phyloP scores from a whole-genome alignment of 2,113 vertebrate genomes.

The Naja naja region DNA sequence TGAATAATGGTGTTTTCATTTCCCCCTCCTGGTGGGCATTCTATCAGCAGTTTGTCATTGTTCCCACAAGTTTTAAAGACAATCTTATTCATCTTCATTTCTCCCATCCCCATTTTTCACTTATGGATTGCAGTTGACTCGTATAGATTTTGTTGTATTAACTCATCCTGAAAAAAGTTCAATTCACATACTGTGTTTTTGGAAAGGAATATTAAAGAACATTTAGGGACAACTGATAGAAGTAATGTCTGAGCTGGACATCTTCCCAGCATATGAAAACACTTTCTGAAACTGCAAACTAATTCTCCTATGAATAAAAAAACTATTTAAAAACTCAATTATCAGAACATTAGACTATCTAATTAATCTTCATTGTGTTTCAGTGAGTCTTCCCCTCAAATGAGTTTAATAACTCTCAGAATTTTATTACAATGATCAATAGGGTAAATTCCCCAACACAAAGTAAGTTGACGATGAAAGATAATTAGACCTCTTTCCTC shows the following conservation, averaged over 20 bases:
- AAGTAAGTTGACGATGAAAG: slow-evolving; percentile 63
- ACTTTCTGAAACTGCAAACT: slow-evolving; percentile 66
- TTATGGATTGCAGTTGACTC: slow-evolving; percentile 49
- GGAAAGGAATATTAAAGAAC: slow-evolving; percentile 32
- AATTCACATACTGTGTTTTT: slow-evolving; percentile 31
- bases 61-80: slow-evolving; percentile 55
- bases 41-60: slow-evolving; percentile 56
- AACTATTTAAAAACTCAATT: slow-evolving; percentile 80
- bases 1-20: slow-evolving; percentile 52
- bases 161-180: slow-evolving; percentile 40
- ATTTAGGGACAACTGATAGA: slow-evolving; percentile 29
- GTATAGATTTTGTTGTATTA: slow-evolving; percentile 63
- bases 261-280: slow-evolving; percentile 57
- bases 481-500: slow-evolving; percentile 59
- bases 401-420: slow-evolving; percentile 64
- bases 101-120: slow-evolving; percentile 30
- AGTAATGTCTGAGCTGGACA: slow-evolving; percentile 40
- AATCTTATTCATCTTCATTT: slow-evolving; percentile 66
- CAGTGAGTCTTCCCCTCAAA: slow-evolving; percentile 60
- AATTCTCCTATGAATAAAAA: slow-evolving; percentile 75
- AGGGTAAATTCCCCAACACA: slow-evolving; percentile 67
- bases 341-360: slow-evolving; percentile 72
- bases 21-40: slow-evolving; percentile 36
- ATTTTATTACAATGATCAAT: slow-evolving; percentile 76
- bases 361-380: slow-evolving; percentile 81